Percentiles rank a stretch among this genome's conserved stretches.
phyloP scores from a whole-genome alignment of 2,113 vertebrate genomes.

The Ailurus styani region DNA sequence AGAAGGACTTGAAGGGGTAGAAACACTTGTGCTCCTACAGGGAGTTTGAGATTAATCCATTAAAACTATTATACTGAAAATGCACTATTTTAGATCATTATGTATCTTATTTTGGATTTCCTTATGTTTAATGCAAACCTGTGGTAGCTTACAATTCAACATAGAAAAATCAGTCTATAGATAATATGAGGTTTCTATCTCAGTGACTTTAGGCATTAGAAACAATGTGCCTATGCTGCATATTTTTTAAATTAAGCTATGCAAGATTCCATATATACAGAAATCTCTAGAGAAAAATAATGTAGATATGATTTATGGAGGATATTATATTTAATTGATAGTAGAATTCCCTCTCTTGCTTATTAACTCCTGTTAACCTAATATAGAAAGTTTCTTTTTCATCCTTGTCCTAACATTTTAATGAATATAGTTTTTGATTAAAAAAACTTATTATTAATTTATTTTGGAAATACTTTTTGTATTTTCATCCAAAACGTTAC shows the following conservation, averaged over 20 bases:
- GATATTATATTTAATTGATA: not conserved
- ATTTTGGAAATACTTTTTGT: not conserved
- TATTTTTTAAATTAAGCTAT: not conserved
- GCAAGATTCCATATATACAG: not conserved
- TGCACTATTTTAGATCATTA: not conserved
- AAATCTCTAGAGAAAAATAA: not conserved
- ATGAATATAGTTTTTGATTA: not conserved
- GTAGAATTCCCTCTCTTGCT: not conserved
- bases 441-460: not conserved
- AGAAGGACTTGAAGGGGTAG: not conserved
- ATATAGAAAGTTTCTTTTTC: not conserved
- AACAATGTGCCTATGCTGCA: not conserved
- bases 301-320: not conserved
- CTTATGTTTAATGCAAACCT: not conserved
- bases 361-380: not conserved
- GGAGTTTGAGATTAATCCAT: not conserved
- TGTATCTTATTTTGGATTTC: not conserved
- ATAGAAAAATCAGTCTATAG: not conserved
- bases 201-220: not conserved
- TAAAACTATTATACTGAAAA: not conserved
- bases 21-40: not conserved
- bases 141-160: not conserved
- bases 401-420: not conserved
- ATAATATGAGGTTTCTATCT: not conserved
- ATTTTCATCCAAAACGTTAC: not conserved